phyloP scores from a whole-genome alignment of 35 echinoderm and acorn worm genomes.

The Eucidaris tribuloides region DNA sequence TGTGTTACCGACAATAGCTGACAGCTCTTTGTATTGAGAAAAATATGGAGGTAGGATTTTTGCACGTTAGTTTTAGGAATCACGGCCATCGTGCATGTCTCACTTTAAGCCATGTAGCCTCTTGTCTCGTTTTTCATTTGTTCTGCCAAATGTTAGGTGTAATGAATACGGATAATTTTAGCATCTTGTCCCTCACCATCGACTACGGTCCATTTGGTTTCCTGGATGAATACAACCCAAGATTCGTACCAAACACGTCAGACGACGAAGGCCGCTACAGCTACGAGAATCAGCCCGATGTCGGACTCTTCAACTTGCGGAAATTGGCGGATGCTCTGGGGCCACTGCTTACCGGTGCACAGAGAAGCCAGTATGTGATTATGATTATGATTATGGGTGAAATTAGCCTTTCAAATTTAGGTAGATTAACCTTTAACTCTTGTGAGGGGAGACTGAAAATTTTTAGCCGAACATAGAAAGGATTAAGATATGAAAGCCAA shows the following conservation, averaged over 20 bases:
- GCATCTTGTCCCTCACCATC: constrained; percentile 88
- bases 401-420: too few species aligned
- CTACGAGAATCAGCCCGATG: constrained; percentile 81
- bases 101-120: not conserved
- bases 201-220: constrained; percentile 99
- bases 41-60: too few species aligned
- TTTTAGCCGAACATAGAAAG: too few species aligned
- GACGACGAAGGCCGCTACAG: constrained; percentile 92
- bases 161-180: constrained; percentile 99
- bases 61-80: too few species aligned
- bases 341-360: constrained; percentile 26
- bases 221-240: constrained; percentile 69
- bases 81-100: too few species aligned
- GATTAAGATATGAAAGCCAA: too few species aligned
- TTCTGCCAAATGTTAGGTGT: constrained; percentile 83
- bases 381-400: too few species aligned
- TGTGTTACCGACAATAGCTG: too few species aligned
- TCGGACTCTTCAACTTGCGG: constrained; percentile 71
- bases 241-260: constrained; percentile 86
- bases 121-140: not conserved
- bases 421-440: too few species aligned
- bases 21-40: too few species aligned
- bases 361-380: constrained; percentile 54
- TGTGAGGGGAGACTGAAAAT: too few species aligned
- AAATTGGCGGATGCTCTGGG: constrained; percentile 68